Evolutionary conservation across 2,888 invertebrate genomes (phyloP).

Genomic region (Punctoribates punctum): DNA sequence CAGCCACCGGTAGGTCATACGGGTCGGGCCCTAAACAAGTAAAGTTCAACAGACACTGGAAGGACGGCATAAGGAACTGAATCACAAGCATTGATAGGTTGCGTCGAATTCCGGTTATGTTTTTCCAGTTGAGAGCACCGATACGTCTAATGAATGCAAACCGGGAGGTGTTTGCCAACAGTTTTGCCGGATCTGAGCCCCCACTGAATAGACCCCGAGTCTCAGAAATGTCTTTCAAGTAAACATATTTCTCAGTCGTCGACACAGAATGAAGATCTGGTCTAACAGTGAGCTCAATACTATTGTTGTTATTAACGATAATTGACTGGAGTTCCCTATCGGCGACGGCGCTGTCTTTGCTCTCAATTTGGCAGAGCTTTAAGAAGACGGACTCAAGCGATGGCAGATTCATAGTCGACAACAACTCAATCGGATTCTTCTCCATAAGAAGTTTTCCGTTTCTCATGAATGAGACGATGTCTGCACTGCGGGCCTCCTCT

Average conservation of each 20-base stretch:
- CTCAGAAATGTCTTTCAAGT: background rate
- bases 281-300: background rate
- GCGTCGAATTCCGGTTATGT: conserved; percentile 51
- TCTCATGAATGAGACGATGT: conserved; percentile 73
- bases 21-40: conserved; percentile 85
- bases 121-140: conserved; percentile 52
- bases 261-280: background rate
- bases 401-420: conserved; percentile 54
- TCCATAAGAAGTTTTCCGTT: conserved; percentile 85
- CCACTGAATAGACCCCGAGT: background rate
- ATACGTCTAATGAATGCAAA: conserved; percentile 44
- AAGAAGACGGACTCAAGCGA: conserved; percentile 86
- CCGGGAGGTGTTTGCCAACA: background rate
- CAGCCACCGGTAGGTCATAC: conserved; percentile 72
- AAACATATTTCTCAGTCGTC: background rate
- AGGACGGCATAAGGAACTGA: conserved; percentile 86
- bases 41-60: conserved; percentile 90
- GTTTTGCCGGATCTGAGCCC: background rate
- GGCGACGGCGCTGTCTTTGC: conserved; percentile 19
- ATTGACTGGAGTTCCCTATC: background rate
- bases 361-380: conserved; percentile 61
- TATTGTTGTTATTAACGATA: background rate
- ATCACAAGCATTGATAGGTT: conserved; percentile 69
- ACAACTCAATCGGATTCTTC: conserved; percentile 72
- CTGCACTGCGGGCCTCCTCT: conserved; percentile 68